These are phyloP conservation scores for Erythrolamprus reginae DNA, from an alignment of 2,113 vertebrate genomes.

Conservation along the genomic window DNA sequence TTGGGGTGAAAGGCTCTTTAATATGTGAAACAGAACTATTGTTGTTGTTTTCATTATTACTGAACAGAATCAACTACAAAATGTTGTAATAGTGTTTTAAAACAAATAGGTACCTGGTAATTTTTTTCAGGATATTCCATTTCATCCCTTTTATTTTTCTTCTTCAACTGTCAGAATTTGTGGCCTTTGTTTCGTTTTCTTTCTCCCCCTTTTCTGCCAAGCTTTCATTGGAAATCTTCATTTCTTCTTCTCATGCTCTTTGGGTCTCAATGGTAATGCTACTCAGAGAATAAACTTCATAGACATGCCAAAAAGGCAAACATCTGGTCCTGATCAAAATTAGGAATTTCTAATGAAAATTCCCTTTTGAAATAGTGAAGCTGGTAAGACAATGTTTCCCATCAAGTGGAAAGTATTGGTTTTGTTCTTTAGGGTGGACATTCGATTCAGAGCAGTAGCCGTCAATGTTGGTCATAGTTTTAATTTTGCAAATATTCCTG, in stretches of 20 bases:
- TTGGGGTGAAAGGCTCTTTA: neutral
- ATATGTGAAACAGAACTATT: neutral
- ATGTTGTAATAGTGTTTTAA: neutral
- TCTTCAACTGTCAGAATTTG: neutral
- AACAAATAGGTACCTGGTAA: neutral
- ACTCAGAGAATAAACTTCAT: neutral
- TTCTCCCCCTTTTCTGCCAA: neutral
- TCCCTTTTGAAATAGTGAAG: neutral
- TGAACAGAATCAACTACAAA: neutral
- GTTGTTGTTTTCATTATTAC: neutral
- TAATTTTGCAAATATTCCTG: neutral
- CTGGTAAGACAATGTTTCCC: neutral
- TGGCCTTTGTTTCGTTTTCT: neutral
- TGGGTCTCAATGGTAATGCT: neutral
- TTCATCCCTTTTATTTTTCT: neutral
- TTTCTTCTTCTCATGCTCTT: neutral
- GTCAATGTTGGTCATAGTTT: neutral
- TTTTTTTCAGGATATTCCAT: neutral
- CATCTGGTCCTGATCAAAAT: neutral
- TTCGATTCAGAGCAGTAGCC: neutral
- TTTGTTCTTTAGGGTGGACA: neutral
- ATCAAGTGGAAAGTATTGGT: neutral
- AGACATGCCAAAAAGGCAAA: neutral
- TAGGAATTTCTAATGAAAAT: neutral
- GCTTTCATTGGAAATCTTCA: neutral